These are phyloP conservation scores for Pedetes capensis DNA, from an alignment of 2,113 vertebrate genomes.

Conservation along the genomic window DNA sequence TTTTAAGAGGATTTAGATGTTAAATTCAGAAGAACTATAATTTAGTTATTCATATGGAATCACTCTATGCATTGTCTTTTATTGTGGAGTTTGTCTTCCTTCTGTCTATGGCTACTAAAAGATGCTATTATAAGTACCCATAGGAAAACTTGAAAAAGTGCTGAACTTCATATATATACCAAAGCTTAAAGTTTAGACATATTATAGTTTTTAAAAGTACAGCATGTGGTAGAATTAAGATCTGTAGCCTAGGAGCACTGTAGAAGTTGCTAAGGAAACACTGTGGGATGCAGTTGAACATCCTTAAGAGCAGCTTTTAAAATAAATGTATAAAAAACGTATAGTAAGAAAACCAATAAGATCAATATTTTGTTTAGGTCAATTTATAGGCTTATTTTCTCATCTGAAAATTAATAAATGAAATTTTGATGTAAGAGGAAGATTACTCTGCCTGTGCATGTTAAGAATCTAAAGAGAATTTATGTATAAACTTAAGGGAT, in stretches of 20 bases:
- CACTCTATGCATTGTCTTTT: background rate
- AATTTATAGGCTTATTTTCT: slow-evolving; percentile 21
- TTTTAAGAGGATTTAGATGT: slow-evolving; percentile 59
- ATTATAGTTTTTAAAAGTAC: slow-evolving; percentile 43
- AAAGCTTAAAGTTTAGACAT: slow-evolving; percentile 29
- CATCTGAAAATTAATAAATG: slow-evolving; percentile 50
- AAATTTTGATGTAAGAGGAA: slow-evolving; percentile 36
- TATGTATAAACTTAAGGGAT: background rate
- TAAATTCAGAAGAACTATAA: background rate
- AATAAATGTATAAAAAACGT: slow-evolving; percentile 40
- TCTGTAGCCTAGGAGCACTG: slow-evolving; percentile 31
- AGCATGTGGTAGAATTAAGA: slow-evolving; percentile 62
- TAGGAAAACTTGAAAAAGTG: slow-evolving; percentile 27
- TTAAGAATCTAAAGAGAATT: slow-evolving; percentile 36
- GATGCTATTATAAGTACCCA: slow-evolving; percentile 28
- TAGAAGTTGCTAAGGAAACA: slow-evolving; percentile 71
- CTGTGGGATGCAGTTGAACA: slow-evolving; percentile 36
- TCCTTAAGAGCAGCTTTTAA: slow-evolving; percentile 46
- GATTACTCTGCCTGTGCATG: slow-evolving; percentile 29
- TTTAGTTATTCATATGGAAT: slow-evolving; percentile 42
- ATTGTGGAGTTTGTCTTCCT: slow-evolving; percentile 32
- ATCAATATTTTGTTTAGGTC: slow-evolving; percentile 40
- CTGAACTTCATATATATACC: slow-evolving; percentile 28
- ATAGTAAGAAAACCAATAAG: background rate
- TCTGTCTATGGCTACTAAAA: slow-evolving; percentile 44